These are phyloP conservation scores for Unio delphinus DNA, from an alignment of 2,888 invertebrate genomes.

Conservation along the genomic window DNA sequence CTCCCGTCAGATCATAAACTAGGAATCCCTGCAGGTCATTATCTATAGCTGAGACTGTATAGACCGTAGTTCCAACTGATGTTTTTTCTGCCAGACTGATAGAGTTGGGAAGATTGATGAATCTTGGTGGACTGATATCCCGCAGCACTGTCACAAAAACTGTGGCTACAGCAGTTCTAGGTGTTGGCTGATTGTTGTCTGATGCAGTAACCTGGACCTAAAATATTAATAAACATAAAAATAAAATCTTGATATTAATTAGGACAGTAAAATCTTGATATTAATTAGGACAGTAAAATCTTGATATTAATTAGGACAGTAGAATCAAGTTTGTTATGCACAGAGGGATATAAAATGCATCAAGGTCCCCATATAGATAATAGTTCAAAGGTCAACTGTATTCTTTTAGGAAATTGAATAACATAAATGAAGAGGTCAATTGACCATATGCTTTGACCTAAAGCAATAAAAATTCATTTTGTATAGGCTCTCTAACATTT, in stretches of 20 bases:
- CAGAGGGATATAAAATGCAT: background rate
- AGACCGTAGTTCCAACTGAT: slow-evolving; percentile 40
- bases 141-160: slow-evolving; percentile 56
- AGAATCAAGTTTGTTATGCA: background rate
- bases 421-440: too few relatives aligned
- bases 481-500: too few relatives aligned
- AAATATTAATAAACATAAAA: slow-evolving; percentile 4
- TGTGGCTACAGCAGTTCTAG: slow-evolving; percentile 28
- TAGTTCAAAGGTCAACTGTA: too few relatives aligned
- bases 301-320: background rate
- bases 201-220: slow-evolving; percentile 47
- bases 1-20: slow-evolving; percentile 42
- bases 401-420: too few relatives aligned
- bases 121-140: slow-evolving; percentile 47
- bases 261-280: background rate
- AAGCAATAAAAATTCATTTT: too few relatives aligned
- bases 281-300: too few relatives aligned
- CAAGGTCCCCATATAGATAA: too few relatives aligned
- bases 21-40: slow-evolving; percentile 45
- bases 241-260: too few relatives aligned
- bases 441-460: too few relatives aligned
- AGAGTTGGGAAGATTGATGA: slow-evolving; percentile 49
- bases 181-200: slow-evolving; percentile 35
- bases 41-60: slow-evolving; percentile 47
- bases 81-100: slow-evolving; percentile 49